A percentile compares a stretch with the other conserved stretches of the same genome.
phyloP scores from a whole-genome alignment of 2,113 vertebrate genomes.

The Candoia aspera region DNA sequence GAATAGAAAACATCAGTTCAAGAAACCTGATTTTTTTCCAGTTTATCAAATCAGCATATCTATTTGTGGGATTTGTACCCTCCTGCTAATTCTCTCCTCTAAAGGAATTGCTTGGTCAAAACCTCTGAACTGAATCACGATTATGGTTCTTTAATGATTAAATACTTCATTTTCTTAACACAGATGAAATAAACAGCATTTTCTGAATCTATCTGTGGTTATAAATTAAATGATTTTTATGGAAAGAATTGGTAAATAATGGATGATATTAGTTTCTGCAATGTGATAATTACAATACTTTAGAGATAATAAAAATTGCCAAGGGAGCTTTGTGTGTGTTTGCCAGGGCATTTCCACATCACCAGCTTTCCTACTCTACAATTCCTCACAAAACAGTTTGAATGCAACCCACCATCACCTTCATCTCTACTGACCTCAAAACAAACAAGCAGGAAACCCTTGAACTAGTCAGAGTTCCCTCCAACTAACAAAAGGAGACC shows the following conservation, averaged over 20 bases:
- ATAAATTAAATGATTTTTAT: not conserved
- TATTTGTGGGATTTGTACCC: not conserved
- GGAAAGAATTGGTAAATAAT: slow-evolving; percentile 10
- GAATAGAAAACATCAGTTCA: not conserved
- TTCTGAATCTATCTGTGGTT: not conserved
- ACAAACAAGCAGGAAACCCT: too few species aligned
- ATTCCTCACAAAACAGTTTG: too few species aligned
- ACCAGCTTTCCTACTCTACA: too few species aligned
- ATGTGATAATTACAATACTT: not conserved
- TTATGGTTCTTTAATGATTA: slow-evolving; percentile 8
- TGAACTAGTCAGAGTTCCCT: too few species aligned
- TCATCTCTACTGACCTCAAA: too few species aligned
- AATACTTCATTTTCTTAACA: slow-evolving; percentile 7
- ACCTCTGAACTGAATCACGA: not conserved
- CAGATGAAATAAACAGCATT: not conserved
- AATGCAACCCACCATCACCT: too few species aligned
- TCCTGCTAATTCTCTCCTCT: not conserved
- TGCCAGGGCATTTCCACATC: too few species aligned
- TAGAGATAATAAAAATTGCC: slow-evolving; percentile 3
- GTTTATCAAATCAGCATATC: not conserved
- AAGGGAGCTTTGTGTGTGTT: not conserved
- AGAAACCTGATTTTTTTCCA: not conserved
- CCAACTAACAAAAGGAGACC: too few species aligned
- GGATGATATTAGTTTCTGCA: not conserved
- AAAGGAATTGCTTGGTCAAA: not conserved